These are phyloP conservation scores for Cyphomyrus discorhynchus DNA, from an alignment of 2,113 vertebrate genomes.

Conservation along the genomic window DNA sequence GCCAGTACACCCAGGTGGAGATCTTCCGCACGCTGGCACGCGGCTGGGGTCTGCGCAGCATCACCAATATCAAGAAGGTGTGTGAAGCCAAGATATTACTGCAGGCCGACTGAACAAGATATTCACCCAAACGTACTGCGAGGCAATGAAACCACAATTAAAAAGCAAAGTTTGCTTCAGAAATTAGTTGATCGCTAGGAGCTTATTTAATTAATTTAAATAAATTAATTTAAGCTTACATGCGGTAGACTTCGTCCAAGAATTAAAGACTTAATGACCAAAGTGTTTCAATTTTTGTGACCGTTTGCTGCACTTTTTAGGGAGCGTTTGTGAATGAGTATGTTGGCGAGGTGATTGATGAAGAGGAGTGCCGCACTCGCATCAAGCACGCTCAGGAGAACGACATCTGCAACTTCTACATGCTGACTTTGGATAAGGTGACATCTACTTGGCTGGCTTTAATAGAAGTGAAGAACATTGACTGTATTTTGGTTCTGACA, in stretches of 20 bases:
- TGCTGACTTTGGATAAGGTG: slow-evolving; percentile 97
- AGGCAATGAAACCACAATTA: neutral
- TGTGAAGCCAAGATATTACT: neutral
- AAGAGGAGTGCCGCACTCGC: slow-evolving; percentile 90
- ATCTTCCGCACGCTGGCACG: slow-evolving; percentile 84
- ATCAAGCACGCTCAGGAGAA: slow-evolving; percentile 92
- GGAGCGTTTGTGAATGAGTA: slow-evolving; percentile 97
- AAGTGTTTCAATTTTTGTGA: neutral
- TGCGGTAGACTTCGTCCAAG: neutral
- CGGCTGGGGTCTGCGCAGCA: slow-evolving; percentile 84
- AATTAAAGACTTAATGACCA: neutral
- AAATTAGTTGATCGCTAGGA: neutral
- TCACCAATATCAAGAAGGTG: slow-evolving; percentile 90
- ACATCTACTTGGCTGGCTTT: slow-evolving; percentile 10
- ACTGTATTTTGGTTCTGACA: neutral
- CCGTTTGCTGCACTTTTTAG: slow-evolving; percentile 44
- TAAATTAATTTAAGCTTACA: neutral
- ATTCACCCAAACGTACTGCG: neutral
- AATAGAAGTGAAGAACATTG: neutral
- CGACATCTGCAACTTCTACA: slow-evolving; percentile 97
- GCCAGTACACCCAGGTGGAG: slow-evolving; percentile 85
- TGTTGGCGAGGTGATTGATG: slow-evolving; percentile 97
- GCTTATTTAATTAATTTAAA: neutral
- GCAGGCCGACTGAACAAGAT: neutral
- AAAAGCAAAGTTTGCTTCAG: neutral